Percentiles rank a stretch among this genome's conserved stretches.
Evolutionary conservation across 2,888 invertebrate genomes (phyloP).

Genomic region (Caenorhabditis japonica): DNA sequence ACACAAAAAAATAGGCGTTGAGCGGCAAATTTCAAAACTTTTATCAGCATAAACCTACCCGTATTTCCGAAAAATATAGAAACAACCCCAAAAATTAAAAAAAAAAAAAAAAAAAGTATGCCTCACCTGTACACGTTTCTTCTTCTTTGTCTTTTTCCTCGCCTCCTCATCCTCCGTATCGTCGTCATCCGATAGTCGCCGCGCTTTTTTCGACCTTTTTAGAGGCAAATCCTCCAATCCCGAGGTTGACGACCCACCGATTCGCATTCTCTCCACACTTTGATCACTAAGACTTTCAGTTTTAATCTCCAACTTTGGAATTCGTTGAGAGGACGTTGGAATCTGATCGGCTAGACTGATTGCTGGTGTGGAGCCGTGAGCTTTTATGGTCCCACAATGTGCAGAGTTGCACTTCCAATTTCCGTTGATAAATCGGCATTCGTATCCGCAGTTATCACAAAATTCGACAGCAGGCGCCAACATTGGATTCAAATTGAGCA

Average conservation of each 20-base stretch:
- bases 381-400: slow-evolving; percentile 25
- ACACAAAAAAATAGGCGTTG: too few species aligned
- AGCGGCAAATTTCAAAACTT: too few species aligned
- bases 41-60: too few species aligned
- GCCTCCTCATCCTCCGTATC: slow-evolving; percentile 38
- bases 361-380: slow-evolving; percentile 2
- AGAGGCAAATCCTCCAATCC: slow-evolving; percentile 1
- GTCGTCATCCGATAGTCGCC: slow-evolving; percentile 25
- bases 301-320: slow-evolving; percentile 28
- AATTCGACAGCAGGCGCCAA: slow-evolving; percentile 59
- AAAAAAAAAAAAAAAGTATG: too few species aligned
- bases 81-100: too few species aligned
- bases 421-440: slow-evolving; percentile 58
- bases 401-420: slow-evolving; percentile 39
- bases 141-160: slow-evolving; percentile 31
- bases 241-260: not conserved
- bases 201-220: slow-evolving; percentile 25
- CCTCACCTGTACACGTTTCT: slow-evolving; percentile 27
- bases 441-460: slow-evolving; percentile 66
- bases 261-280: slow-evolving; percentile 14
- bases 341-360: slow-evolving; percentile 6
- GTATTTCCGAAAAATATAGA: too few species aligned
- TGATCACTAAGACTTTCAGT: slow-evolving; percentile 25
- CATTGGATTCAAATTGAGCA: slow-evolving; percentile 46
- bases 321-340: too few species aligned